Base-by-base conservation (phyloP, 30 jellyfish, hydroid and myxozoan species). In the Catostylus mosaicus region DNA sequence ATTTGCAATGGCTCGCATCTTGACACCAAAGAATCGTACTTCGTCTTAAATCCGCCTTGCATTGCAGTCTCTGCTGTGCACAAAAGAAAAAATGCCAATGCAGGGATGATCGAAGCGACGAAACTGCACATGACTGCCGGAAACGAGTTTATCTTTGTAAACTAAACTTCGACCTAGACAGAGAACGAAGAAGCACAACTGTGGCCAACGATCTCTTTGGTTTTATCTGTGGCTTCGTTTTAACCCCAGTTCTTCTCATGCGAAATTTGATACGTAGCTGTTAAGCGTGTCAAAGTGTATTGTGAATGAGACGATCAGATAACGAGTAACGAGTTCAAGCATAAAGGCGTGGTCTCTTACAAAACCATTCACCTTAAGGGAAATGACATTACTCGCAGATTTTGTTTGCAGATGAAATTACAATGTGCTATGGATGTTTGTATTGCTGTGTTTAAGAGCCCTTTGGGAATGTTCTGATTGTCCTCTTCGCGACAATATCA, bases 1-100 rank as follows among this genome's bases (percentile, higher is more conserved):
- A 93, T 87, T 24, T 88, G 40, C 23, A 93, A n/a, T 19, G 86
- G 88, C 69, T 93, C 96, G 77, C 98, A 93, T 77, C 90, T 93
- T 43, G 87, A 46, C 1, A 50, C 83, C 78, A 64, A 70, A 10
- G 89, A 29, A 34, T 73, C 95, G 37, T 72, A 73, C 2, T 72
- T 70, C 4, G 88, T 35, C 35, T 38, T 47, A 48, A 45, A 32
- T 37, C 40, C 24, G 40, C 38, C 20, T 37, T 19, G 71, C 26
- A 19, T 59, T 24, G 71, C 71, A n/a, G 71, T 37, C 71, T 22
- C 71, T 59, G 63, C 14, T 2, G 20, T 50, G 6, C 27, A 5
- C 24, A 50, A 50, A 23, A 50, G 20, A 9, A 50, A 10, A 27
- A 23, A 50, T 50, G 24, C 24, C 24, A 50, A 16, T 18, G 24